Evolutionary conservation across 2,888 invertebrate genomes (phyloP), one percentile per base, ranked within the genome.

Genomic region (Acanthosepion esculentum): DNA sequence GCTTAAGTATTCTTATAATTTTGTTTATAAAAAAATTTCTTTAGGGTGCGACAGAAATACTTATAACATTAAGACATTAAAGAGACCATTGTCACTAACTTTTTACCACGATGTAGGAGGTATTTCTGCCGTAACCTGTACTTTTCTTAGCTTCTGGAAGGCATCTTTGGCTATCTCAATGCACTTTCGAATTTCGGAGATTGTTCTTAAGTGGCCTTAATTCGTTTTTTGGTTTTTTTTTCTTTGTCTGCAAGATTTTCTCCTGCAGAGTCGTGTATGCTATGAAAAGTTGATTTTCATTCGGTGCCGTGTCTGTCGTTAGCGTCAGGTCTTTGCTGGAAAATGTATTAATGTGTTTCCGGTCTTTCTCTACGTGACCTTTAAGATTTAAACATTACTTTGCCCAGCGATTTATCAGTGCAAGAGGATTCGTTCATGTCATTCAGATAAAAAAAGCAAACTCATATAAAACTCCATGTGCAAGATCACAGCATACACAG

Each of bases 241-340:
- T 33, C 78, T 78, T 78, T 78, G 78, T 78, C n/a, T n/a, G 78
- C 78, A n/a, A 78, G n/a, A n/a, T 33, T 78, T 78, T 78, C 78
- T 33, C 78, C 78, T 33, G 78, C n/a, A 78, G 78, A 10, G 78
- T n/a, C n/a, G 33, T 78, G n/a, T 18, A 78, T 78, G 78, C 78
- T 15, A 78, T 78, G n/a, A n/a, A 78, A 78, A 33, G n/a, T n/a
- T 78, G n/a, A n/a, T 33, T 78, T n/a, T 78, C 33, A 78, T 78
- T 33, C 78, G 78, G 4, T 78, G n/a, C 78, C 5, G 78, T 78
- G 78, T 10, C 78, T 78, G 78, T 78, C 78, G 78, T 78, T 33
- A n/a, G 78, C n/a, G n/a, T 78, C 33, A 33, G 78, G n/a, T 78
- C n/a, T n/a, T 78, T 78, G n/a, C 78, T 8, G 78, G n/a, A 33